A percentile compares a stretch with the other conserved stretches of the same genome.
These are phyloP conservation scores for Hymenochirus boettgeri DNA, from an alignment of 2,113 vertebrate species.

Conservation along the genomic window DNA sequence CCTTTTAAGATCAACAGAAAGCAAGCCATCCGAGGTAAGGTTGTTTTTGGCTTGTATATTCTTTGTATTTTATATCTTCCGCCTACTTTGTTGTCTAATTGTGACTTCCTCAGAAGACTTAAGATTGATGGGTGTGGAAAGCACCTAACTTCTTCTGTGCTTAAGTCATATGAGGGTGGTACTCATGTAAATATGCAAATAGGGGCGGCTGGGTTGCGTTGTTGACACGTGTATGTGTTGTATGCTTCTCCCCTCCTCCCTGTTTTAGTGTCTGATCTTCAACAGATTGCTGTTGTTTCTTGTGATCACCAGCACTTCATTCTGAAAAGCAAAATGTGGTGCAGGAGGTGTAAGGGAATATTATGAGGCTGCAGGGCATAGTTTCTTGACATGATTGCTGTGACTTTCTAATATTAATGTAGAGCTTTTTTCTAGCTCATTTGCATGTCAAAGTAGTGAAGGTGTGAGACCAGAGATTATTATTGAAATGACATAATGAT, in stretches of 20 bases:
- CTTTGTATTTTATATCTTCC: slow-evolving; percentile 31
- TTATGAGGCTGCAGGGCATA: slow-evolving; percentile 62
- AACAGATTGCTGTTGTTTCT: slow-evolving; percentile 79
- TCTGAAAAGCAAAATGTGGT: slow-evolving; percentile 60
- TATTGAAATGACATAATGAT: slow-evolving; percentile 89
- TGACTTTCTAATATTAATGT: slow-evolving; percentile 68
- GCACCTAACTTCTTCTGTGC: slow-evolving; percentile 53
- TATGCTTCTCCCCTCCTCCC: slow-evolving; percentile 58
- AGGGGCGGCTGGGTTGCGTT: slow-evolving; percentile 56
- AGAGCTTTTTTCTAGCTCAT: slow-evolving; percentile 66
- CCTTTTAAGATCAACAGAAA: slow-evolving; percentile 57
- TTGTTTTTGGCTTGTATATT: slow-evolving; percentile 49
- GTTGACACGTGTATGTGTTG: slow-evolving; percentile 77
- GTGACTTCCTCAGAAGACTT: slow-evolving; percentile 48
- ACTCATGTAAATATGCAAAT: slow-evolving; percentile 69
- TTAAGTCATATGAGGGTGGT: slow-evolving; percentile 60
- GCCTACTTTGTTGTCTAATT: slow-evolving; percentile 33
- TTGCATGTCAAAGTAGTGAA: slow-evolving; percentile 89
- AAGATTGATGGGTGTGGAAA: slow-evolving; percentile 50
- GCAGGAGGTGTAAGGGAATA: slow-evolving; percentile 60
- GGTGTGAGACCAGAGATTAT: slow-evolving; percentile 82
- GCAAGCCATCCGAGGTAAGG: slow-evolving; percentile 64
- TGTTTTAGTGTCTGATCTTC: slow-evolving; percentile 72
- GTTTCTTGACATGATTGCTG: slow-evolving; percentile 83
- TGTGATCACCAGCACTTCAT: slow-evolving; percentile 73